Base-by-base conservation (phyloP, 1,140 invertebrate species). In the Stegodyphus mimosarum region DNA sequence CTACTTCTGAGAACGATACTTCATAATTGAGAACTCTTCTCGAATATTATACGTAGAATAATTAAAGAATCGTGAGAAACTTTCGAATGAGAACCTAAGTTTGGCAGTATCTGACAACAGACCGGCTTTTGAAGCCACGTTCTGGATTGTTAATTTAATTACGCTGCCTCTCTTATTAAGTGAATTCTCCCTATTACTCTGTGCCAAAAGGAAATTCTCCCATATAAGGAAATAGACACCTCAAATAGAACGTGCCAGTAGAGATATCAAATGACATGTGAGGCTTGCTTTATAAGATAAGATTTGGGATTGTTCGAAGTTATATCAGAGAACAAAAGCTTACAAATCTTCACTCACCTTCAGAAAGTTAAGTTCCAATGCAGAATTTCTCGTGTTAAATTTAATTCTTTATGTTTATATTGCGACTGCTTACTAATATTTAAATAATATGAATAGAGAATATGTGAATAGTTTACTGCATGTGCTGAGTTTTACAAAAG, bases 71-170 rank as follows among this genome's bases (percentile, higher is more conserved):
- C 52, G 51, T 49, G 49, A 18, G 66, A 64, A 81, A 71, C 67
- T 72, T 80, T 80, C 77, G 71, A 80, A 80, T 75, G 51, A 51
- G 52, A 77, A 77, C 74, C 9, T 11, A 13, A 48, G 18, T n/a
- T 50, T 48, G 67, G 48, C 73, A 48, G 70, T 53, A 74, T 83
- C 66, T 83, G 79, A 83, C 79, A 83, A 60, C 48, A 52, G 53
- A 52, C 7, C 10, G 48, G 71, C 70, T 48, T 66, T 66, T 18
- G 15, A 17, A n/a, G 11, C 18, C 33, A 15, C 66, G 52, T 18
- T 63, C 78, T 17, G 66, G 60, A 66, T 73, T 74, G 71, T 63
- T 83, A 83, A 83, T 83, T 83, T 83, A 83, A 83, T 83, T 83
- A 83, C 17, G 13, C 17, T 13, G 6, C 7, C 71, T 18, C 71